Evolutionary conservation across 2,113 vertebrate genomes (phyloP).

Genomic region (Carassius gibelio): DNA sequence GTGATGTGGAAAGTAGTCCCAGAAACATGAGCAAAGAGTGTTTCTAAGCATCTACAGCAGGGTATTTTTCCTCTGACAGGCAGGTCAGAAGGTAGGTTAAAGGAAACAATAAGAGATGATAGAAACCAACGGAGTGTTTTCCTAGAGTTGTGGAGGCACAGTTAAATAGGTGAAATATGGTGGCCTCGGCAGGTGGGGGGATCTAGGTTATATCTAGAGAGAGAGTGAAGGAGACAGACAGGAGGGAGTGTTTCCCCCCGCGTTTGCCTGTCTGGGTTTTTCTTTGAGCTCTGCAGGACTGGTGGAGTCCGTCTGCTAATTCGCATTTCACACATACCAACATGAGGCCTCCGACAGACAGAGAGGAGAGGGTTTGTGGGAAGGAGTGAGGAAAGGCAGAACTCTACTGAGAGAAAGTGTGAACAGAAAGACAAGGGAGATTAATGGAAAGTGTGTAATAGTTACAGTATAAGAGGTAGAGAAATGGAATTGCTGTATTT

Average conservation of each 20-base stretch:
- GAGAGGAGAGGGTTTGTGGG: constrained; percentile 35
- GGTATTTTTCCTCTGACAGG: neutral
- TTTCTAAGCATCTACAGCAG: neutral
- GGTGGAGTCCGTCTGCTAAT: constrained; percentile 65
- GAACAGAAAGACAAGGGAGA: constrained; percentile 54
- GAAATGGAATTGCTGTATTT: neutral
- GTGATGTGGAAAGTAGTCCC: neutral
- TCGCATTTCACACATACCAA: constrained; percentile 75
- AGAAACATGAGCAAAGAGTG: neutral
- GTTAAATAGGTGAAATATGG: constrained; percentile 29
- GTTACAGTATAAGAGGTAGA: neutral
- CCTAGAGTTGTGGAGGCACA: neutral
- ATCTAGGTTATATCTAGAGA: constrained; percentile 48
- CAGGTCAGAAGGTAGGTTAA: constrained; percentile 25
- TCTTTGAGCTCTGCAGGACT: constrained; percentile 66
- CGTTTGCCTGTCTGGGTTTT: constrained; percentile 60
- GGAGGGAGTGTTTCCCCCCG: constrained; percentile 63
- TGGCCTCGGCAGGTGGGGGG: constrained; percentile 46
- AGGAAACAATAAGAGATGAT: constrained; percentile 25
- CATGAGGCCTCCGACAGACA: constrained; percentile 56
- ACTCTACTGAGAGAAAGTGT: neutral
- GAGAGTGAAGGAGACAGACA: constrained; percentile 26
- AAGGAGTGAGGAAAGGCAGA: constrained; percentile 22
- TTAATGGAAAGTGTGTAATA: neutral
- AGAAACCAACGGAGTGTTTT: constrained; percentile 13